Evolutionary conservation across 2,888 invertebrate species (phyloP).

Genomic region (Aphelenchoides bicaudatus): DNA sequence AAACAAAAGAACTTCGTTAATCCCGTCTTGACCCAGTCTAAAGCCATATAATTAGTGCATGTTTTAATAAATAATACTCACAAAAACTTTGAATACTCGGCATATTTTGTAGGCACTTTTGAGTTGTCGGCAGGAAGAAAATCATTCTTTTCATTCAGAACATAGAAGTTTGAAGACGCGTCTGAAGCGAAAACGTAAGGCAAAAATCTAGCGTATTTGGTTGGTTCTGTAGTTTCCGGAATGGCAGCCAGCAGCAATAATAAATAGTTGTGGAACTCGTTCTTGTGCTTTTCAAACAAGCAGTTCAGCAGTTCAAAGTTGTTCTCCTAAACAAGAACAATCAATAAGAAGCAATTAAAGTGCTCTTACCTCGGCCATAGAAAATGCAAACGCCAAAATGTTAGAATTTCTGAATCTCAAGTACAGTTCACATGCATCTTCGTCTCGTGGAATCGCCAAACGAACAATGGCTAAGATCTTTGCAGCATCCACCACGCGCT

Average conservation of each 20-base stretch:
- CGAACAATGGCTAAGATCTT: conserved; percentile 10
- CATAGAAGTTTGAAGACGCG: too few relatives aligned
- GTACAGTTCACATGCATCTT: conserved; percentile 13
- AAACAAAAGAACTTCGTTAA: conserved; percentile 17
- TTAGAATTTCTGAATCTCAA: conserved; percentile 8
- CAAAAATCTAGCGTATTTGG: conserved; percentile 7
- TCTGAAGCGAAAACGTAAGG: conserved; percentile 14
- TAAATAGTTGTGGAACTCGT: conserved; percentile 16
- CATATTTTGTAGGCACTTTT: background rate
- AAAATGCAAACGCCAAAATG: conserved; percentile 3
- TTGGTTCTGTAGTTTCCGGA: conserved; percentile 21
- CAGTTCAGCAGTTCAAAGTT: conserved; percentile 19
- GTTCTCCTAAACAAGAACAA: conserved; percentile 20
- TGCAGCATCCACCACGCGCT: background rate
- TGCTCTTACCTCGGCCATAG: conserved; percentile 19
- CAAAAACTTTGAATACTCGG: background rate
- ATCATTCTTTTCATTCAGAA: background rate
- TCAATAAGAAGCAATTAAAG: background rate
- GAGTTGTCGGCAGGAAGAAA: background rate
- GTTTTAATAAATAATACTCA: background rate
- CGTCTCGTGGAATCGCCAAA: conserved; percentile 6
- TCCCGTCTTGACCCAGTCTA: background rate
- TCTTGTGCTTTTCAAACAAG: conserved; percentile 18
- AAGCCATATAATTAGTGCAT: background rate
- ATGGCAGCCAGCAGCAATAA: conserved; percentile 19